Evolutionary conservation across 2,888 invertebrate species (phyloP).

Genomic region (Balanococcus diminutus): DNA sequence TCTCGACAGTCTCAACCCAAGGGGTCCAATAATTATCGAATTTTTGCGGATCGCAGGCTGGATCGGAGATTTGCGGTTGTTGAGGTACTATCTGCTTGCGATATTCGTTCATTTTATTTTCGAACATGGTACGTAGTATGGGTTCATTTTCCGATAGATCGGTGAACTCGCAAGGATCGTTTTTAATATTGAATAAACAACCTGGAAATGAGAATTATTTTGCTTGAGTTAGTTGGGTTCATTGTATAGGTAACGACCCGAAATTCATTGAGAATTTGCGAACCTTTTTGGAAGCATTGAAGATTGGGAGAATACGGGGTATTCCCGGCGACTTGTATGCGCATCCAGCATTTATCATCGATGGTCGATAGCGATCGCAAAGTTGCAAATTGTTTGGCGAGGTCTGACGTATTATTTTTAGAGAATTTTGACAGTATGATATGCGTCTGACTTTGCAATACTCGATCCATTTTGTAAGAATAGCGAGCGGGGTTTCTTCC

Average conservation of each 20-base stretch:
- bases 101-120: neutral
- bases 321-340: neutral
- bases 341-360: neutral
- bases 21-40: conserved; percentile 20
- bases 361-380: neutral
- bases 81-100: neutral
- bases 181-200: conserved; percentile 42
- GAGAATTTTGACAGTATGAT: neutral
- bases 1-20: neutral
- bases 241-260: neutral
- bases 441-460: neutral
- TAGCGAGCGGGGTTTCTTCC: neutral
- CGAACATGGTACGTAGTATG: neutral
- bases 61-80: neutral
- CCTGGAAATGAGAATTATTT: neutral
- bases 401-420: neutral
- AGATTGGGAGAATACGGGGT: neutral
- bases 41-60: neutral
- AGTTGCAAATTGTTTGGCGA: neutral
- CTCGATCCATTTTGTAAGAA: neutral
- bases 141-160: neutral
- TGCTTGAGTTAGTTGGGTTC: neutral
- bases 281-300: conserved; percentile 12
- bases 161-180: conserved; percentile 31
- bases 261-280: neutral